A percentile compares a stretch with the other conserved stretches of the same genome.
Conservation (phyloP, 2,888 invertebrate species). For the Polymixis lichenea region DNA sequence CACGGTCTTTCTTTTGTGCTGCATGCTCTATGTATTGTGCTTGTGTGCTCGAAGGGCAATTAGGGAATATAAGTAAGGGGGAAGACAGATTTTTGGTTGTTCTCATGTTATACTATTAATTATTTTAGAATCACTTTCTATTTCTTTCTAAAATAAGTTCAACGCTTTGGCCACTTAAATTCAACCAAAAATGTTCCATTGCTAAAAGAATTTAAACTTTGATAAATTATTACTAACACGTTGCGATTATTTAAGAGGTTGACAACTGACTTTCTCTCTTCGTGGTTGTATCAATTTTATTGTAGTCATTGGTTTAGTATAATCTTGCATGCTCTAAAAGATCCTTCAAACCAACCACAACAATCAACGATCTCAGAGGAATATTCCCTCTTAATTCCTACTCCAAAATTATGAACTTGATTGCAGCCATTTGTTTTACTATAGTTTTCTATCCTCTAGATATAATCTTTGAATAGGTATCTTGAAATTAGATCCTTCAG, state of each 20-base stretch:
- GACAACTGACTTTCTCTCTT: background rate
- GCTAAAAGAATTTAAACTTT: too few relatives aligned
- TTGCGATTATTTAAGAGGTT: too few relatives aligned
- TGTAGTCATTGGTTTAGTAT: too few relatives aligned
- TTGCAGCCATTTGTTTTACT: background rate
- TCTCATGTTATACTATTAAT: background rate
- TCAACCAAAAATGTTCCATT: too few relatives aligned
- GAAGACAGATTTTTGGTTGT: too few relatives aligned
- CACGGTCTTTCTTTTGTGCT: conserved; percentile 4
- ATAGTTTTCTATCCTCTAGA: background rate
- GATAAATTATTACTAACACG: too few relatives aligned
- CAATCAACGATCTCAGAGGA: conserved; percentile 28
- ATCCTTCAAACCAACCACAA: background rate
- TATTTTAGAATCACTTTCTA: too few relatives aligned
- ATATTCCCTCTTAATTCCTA: conserved; percentile 1
- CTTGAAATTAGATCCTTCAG: background rate
- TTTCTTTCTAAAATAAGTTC: too few relatives aligned
- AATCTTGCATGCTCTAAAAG: background rate
- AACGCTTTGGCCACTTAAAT: too few relatives aligned
- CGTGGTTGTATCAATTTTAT: background rate
- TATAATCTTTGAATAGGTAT: background rate
- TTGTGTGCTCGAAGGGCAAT: conserved; percentile 13
- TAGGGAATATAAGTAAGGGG: background rate
- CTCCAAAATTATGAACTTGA: background rate
- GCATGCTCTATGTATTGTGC: conserved; percentile 1